Percentiles rank a stretch among this genome's conserved stretches.
Evolutionary conservation across 2,888 invertebrate genomes (phyloP).

Genomic region (Tanytarsus gracilentus): DNA sequence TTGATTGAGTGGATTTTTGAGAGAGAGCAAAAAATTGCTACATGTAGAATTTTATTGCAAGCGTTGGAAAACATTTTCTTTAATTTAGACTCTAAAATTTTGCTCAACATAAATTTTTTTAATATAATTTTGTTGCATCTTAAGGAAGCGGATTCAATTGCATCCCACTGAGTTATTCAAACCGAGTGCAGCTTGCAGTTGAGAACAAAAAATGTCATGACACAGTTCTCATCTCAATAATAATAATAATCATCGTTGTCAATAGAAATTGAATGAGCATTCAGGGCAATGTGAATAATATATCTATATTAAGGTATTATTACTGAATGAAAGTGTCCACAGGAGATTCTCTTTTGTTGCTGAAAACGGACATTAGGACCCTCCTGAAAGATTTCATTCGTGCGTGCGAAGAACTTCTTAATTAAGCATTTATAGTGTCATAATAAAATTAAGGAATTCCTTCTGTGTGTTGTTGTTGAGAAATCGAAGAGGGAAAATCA

Average conservation of each 20-base stretch:
- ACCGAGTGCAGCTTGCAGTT: slow-evolving; percentile 6
- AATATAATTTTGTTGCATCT: not conserved
- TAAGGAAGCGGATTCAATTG: not conserved
- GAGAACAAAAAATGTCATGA: not conserved
- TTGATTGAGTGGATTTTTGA: slow-evolving; percentile 28
- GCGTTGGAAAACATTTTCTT: not conserved
- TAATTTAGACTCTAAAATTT: not conserved
- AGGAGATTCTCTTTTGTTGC: not conserved
- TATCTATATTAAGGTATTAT: slow-evolving; percentile 8
- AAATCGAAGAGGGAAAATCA: not conserved
- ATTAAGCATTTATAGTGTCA: not conserved
- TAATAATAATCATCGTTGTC: not conserved
- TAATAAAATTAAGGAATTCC: slow-evolving; percentile 4
- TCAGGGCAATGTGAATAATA: not conserved
- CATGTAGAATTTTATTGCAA: not conserved
- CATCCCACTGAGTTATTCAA: slow-evolving; percentile 2
- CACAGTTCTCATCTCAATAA: not conserved
- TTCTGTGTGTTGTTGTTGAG: slow-evolving; percentile 7
- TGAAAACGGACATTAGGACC: slow-evolving; percentile 2
- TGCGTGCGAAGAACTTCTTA: not conserved
- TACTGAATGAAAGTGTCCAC: not conserved
- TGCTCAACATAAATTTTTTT: not conserved
- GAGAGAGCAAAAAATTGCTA: not conserved
- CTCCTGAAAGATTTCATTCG: slow-evolving; percentile 1
- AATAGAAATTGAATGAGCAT: not conserved